Evolutionary conservation across 1,140 invertebrate species (phyloP).

Genomic region (Rhysida immarginata): DNA sequence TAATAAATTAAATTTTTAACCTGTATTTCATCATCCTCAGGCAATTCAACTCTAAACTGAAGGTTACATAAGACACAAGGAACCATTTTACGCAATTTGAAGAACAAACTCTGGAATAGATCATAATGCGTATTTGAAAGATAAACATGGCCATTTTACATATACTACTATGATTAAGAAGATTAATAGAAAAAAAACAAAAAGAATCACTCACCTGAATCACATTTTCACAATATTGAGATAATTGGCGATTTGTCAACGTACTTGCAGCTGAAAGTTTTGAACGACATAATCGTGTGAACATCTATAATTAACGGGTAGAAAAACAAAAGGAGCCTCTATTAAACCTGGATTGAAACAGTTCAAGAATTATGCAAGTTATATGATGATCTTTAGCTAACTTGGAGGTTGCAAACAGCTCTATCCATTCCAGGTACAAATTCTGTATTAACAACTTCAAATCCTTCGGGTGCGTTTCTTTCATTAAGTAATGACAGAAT

Average conservation of each 20-base stretch:
- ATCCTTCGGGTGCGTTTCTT: slow-evolving; percentile 54
- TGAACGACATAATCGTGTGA: slow-evolving; percentile 63
- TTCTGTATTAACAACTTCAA: slow-evolving; percentile 72
- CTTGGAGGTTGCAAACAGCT: slow-evolving; percentile 47
- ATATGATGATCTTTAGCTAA: no score
- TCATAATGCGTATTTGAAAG: no score
- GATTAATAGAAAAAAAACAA: no score
- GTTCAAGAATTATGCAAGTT: no score
- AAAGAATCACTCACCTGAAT: slow-evolving; percentile 35
- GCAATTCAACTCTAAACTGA: slow-evolving; percentile 59
- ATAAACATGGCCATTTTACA: no score
- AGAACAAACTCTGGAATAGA: slow-evolving; percentile 54
- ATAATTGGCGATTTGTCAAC: slow-evolving; percentile 26
- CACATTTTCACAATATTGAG: slow-evolving; percentile 46
- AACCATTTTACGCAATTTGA: slow-evolving; percentile 64
- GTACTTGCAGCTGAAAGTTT: slow-evolving; percentile 41
- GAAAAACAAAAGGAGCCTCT: no score
- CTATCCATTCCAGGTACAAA: slow-evolving; percentile 50
- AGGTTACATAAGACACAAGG: slow-evolving; percentile 67
- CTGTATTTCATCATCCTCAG: slow-evolving; percentile 80
- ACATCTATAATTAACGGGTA: no score
- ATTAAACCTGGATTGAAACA: no score
- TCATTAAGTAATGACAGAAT: slow-evolving; percentile 62
- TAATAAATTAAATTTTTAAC: slow-evolving; percentile 34
- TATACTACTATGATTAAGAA: no score